Evolutionary conservation across 2,888 invertebrate species (phyloP).

Genomic region (Aleiodes testaceus): DNA sequence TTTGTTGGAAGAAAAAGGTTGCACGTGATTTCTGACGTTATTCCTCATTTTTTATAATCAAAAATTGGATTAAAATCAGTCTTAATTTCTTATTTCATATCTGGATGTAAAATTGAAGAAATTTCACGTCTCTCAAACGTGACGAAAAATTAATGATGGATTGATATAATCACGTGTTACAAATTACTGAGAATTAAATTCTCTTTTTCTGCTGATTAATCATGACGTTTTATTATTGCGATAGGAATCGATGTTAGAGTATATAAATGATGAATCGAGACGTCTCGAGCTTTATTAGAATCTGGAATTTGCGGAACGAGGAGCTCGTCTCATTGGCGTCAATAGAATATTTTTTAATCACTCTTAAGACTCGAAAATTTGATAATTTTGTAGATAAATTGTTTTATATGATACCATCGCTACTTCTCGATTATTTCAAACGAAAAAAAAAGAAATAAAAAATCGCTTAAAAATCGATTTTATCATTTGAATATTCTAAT

Average conservation of each 20-base stretch:
- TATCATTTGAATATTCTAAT: too few relatives aligned
- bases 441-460: too few relatives aligned
- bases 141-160: slow-evolving; percentile 10
- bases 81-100: too few relatives aligned
- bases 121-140: slow-evolving; percentile 14
- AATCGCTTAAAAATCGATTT: too few relatives aligned
- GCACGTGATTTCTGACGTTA: too few relatives aligned
- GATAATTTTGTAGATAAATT: background rate
- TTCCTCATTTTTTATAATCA: too few relatives aligned
- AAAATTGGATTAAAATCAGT: too few relatives aligned
- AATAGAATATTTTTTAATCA: background rate
- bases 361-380: background rate
- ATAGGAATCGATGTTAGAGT: slow-evolving; percentile 1
- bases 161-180: slow-evolving; percentile 12
- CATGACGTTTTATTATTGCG: background rate
- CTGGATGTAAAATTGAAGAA: background rate
- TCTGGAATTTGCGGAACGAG: background rate
- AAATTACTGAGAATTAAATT: background rate
- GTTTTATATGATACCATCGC: too few relatives aligned
- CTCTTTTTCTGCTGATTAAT: slow-evolving; percentile 4
- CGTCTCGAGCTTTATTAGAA: slow-evolving; percentile 6
- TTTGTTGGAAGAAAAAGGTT: too few relatives aligned
- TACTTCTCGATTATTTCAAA: too few relatives aligned
- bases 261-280: slow-evolving; percentile 8
- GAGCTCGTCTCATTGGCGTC: background rate